phyloP scores from a whole-genome alignment of 2,888 invertebrate species.

The Watsonalla binaria region DNA sequence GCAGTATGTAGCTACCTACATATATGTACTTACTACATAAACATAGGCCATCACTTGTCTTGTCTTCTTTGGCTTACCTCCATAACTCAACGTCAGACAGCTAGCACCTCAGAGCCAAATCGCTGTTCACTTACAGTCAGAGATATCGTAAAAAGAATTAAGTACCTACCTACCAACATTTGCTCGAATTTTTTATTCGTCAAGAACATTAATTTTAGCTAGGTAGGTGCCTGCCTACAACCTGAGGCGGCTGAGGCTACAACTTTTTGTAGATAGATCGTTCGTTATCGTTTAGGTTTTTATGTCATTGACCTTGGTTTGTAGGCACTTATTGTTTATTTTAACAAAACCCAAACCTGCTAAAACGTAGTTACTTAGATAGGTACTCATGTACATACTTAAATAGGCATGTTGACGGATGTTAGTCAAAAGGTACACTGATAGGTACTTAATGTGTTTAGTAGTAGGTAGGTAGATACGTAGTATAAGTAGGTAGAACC shows the following conservation, averaged over 20 bases:
- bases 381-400: neutral
- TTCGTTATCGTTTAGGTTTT: no score
- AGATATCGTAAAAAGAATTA: neutral
- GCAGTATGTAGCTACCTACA: conserved; percentile 6
- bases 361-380: neutral
- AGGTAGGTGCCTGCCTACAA: neutral
- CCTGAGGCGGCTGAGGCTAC: neutral
- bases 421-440: no score
- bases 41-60: neutral
- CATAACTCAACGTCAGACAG: no score
- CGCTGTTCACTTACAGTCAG: no score
- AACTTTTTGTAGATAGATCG: neutral
- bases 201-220: neutral
- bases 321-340: no score
- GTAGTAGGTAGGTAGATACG: neutral
- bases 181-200: no score
- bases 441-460: no score
- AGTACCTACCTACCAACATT: neutral
- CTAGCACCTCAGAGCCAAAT: no score
- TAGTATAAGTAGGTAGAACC: neutral
- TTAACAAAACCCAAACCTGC: no score
- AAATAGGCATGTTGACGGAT: neutral
- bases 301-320: no score
- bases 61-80: neutral
- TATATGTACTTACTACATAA: neutral